A percentile compares a stretch with the other conserved stretches of the same genome.
These are phyloP conservation scores for Drosophila demipolita DNA, from an alignment of 2,888 invertebrate species.

Conservation along the genomic window DNA sequence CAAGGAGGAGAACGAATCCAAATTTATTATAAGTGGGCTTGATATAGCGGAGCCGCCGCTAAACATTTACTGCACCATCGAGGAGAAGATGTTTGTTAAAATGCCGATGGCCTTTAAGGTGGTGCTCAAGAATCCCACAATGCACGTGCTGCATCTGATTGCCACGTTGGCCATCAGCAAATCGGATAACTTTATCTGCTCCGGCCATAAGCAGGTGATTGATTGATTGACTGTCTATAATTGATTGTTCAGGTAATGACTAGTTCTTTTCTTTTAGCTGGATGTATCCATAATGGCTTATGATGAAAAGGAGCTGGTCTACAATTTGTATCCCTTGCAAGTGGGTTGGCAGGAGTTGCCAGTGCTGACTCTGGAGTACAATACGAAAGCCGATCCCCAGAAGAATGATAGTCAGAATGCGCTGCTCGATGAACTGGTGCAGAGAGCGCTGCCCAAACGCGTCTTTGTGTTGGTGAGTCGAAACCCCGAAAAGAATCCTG, in stretches of 20 bases:
- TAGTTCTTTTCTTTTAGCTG: conserved; percentile 63
- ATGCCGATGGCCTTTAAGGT: conserved; percentile 85
- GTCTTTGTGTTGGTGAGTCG: conserved; percentile 84
- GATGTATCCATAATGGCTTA: conserved; percentile 84
- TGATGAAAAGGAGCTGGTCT: conserved; percentile 83
- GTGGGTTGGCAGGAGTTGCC: conserved; percentile 85
- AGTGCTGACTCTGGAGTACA: conserved; percentile 83
- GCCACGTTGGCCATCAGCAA: conserved; percentile 83
- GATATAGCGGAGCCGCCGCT: conserved; percentile 84
- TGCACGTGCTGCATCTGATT: conserved; percentile 83
- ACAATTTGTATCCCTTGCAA: conserved; percentile 84
- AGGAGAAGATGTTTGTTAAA: conserved; percentile 85
- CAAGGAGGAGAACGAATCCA: conserved; percentile 84
- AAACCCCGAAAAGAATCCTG: not conserved
- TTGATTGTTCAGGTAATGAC: not conserved
- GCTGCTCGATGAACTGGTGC: conserved; percentile 83
- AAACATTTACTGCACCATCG: conserved; percentile 85
- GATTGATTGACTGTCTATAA: not conserved
- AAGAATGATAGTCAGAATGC: conserved; percentile 82
- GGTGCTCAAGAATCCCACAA: conserved; percentile 84
- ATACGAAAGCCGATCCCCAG: conserved; percentile 82
- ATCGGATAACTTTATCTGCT: conserved; percentile 95
- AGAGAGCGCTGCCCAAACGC: conserved; percentile 84
- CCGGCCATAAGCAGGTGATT: conserved; percentile 94
- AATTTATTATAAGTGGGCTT: conserved; percentile 83